phyloP scores from a whole-genome alignment of 2,113 vertebrate species.

The Telmatochromis brachygnathus region DNA sequence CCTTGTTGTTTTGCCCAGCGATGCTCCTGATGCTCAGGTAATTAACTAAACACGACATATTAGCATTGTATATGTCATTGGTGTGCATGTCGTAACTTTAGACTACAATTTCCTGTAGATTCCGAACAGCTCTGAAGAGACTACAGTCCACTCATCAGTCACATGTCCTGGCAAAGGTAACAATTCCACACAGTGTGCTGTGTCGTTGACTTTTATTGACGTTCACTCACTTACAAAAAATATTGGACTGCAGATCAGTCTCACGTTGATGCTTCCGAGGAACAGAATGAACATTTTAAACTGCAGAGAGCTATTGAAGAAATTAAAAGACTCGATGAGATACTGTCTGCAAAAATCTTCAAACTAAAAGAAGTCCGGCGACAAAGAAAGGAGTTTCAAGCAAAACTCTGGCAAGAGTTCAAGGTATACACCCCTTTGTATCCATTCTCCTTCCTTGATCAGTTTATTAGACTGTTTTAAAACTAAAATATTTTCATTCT shows the following conservation, averaged over 20 bases:
- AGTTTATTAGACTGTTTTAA: background rate
- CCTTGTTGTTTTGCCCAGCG: conserved; percentile 71
- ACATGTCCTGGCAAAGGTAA: conserved; percentile 31
- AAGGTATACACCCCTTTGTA: conserved; percentile 63
- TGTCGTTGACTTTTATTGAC: background rate
- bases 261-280: conserved; percentile 26
- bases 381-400: conserved; percentile 74
- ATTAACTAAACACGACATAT: background rate
- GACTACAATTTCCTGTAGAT: background rate
- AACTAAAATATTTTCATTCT: background rate
- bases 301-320: conserved; percentile 74
- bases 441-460: background rate
- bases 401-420: conserved; percentile 79
- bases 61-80: background rate
- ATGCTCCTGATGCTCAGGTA: conserved; percentile 70
- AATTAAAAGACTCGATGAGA: conserved; percentile 80
- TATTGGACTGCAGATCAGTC: background rate
- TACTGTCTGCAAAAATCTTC: conserved; percentile 65
- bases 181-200: background rate
- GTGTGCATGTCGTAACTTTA: background rate
- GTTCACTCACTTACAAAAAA: background rate
- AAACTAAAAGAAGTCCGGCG: conserved; percentile 77
- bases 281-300: conserved; percentile 49
- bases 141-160: background rate
- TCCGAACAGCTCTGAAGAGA: background rate